A percentile compares a stretch with the other conserved stretches of the same genome.
These are phyloP conservation scores for Nyctalus aviator DNA, from an alignment of 2,797 vertebrate genomes.

Conservation along the genomic window DNA sequence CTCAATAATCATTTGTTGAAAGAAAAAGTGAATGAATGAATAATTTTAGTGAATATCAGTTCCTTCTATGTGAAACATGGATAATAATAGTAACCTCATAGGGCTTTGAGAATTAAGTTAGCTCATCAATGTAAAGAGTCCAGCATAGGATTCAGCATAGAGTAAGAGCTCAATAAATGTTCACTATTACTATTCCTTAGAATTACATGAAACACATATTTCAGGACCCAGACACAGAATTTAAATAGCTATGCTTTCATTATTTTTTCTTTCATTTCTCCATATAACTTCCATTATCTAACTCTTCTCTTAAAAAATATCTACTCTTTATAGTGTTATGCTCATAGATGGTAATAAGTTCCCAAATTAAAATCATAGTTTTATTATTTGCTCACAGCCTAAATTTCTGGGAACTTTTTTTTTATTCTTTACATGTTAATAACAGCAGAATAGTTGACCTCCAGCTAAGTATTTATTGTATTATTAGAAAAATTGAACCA, in stretches of 20 bases:
- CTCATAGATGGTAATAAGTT: slow-evolving; percentile 45
- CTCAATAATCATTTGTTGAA: not conserved
- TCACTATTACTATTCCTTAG: not conserved
- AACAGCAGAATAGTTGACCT: slow-evolving; percentile 40
- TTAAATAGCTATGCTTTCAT: slow-evolving; percentile 16
- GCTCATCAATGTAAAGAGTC: not conserved
- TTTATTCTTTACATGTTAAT: slow-evolving; percentile 22
- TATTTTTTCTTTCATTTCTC: slow-evolving; percentile 3
- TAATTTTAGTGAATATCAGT: not conserved
- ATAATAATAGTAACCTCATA: not conserved
- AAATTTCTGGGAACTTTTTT: not conserved
- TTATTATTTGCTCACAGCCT: slow-evolving; percentile 47
- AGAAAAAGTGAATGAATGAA: not conserved
- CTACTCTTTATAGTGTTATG: not conserved
- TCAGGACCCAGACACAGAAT: not conserved
- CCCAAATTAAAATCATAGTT: slow-evolving; percentile 77
- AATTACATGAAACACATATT: slow-evolving; percentile 11
- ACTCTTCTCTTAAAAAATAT: slow-evolving; percentile 40
- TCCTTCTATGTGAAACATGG: not conserved
- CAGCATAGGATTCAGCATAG: not conserved
- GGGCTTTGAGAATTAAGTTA: slow-evolving; percentile 25
- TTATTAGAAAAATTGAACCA: slow-evolving; percentile 54
- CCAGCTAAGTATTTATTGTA: slow-evolving; percentile 42
- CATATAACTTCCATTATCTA: not conserved
- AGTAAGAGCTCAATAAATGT: not conserved